Conservation (phyloP, 2,888 invertebrate genomes). For the Hedya salicella region DNA sequence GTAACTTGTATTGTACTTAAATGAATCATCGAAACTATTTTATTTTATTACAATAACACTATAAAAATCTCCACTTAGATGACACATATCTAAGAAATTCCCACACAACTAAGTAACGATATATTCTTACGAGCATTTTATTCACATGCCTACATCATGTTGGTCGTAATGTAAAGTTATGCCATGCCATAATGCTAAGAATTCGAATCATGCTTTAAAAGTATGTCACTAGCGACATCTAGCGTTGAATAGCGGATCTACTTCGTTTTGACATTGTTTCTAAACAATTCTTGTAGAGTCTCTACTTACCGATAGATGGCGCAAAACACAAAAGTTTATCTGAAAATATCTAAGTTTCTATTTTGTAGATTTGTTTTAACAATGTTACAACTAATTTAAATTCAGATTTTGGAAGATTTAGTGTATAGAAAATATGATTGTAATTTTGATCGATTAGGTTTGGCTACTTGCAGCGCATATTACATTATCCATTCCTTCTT, state of each 20-base stretch:
- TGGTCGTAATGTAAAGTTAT: neutral
- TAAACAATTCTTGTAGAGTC: neutral
- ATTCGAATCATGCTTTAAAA: neutral
- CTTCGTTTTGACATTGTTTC: neutral
- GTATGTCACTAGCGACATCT: slow-evolving; percentile 10
- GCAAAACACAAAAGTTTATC: too few relatives aligned
- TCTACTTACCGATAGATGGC: slow-evolving; percentile 24
- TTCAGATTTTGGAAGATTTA: too few relatives aligned
- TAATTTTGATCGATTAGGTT: too few relatives aligned
- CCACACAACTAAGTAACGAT: slow-evolving; percentile 1
- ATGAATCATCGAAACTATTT: neutral
- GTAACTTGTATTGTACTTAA: neutral
- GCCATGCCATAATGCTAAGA: neutral
- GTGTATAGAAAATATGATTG: too few relatives aligned
- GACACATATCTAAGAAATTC: slow-evolving; percentile 41
- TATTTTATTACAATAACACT: neutral
- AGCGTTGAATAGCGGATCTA: neutral
- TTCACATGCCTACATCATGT: slow-evolving; percentile 3
- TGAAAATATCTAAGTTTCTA: too few relatives aligned
- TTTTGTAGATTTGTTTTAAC: too few relatives aligned
- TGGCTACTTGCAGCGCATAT: too few relatives aligned
- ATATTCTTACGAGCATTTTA: slow-evolving; percentile 20
- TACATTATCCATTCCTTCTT: too few relatives aligned
- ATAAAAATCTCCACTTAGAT: slow-evolving; percentile 10
- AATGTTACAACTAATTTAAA: too few relatives aligned